Base-by-base conservation (phyloP, 2,797 vertebrate genomes). In the Lacerta viridis region DNA sequence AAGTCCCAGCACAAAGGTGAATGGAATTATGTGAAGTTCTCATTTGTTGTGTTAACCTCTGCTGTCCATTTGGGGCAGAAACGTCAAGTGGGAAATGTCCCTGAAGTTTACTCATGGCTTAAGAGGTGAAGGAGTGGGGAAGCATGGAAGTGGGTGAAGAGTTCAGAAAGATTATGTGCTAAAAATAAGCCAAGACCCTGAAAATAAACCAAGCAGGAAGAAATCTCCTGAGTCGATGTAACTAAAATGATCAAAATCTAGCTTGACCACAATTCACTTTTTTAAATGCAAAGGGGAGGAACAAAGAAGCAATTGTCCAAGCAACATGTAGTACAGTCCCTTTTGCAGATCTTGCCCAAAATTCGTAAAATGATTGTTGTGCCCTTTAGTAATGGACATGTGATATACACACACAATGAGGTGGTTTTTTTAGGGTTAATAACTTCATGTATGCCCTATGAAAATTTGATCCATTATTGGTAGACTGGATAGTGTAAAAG, bases 41-140 rank as follows among this genome's bases (percentile, higher is more conserved):
- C 0, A 77, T 13, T 0, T 93, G 95, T 92, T 90, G 36, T 92
- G 84, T 88, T 95, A 95, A 95, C 93, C 93, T 94, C 92, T 88
- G 89, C 0, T 78, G 84, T 88, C 71, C 71, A 76, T 80, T 85
- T 88, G 1, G 83, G 79, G 88, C 0, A 0, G 75, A 90, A 83
- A 80, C 69, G 13, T 0, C n/a, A 85, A 68, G 50, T 79, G 25
- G 89, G 85, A 68, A 83, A 80, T 78, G 79, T 8, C 80, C 78
- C 0, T 81, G 0, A 87, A 20, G 2, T 85, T 83, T 0, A 2
- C 4, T 0, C 10, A 0, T 3, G 0, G 78, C 81, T 91, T 83
- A 92, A 69, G 6, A n/a, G 61, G 59, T 86, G 74, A 87, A 20
- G 0, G 0, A 68, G 8, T 29, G 17, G 68, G 86, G 20, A 82